These are phyloP conservation scores for Colistium nudipinnis DNA, from an alignment of 2,113 vertebrate genomes.

Conservation along the genomic window DNA sequence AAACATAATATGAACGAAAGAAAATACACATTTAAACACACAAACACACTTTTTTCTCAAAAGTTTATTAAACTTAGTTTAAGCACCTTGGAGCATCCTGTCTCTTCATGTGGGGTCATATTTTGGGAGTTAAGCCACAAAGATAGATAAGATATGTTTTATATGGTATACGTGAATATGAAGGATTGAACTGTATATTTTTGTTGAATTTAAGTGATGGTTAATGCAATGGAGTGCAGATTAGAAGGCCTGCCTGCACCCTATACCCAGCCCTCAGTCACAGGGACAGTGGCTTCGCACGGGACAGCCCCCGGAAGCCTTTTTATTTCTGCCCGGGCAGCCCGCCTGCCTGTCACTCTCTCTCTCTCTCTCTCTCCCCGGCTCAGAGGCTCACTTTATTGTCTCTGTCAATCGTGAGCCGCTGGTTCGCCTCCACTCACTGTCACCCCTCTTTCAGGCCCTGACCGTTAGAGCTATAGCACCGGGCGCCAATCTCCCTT, in stretches of 20 bases:
- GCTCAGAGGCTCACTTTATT: conserved; percentile 86
- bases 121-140: no score
- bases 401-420: conserved; percentile 94
- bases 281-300: conserved; percentile 50
- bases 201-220: background rate
- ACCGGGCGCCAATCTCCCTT: conserved; percentile 89
- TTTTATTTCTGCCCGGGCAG: background rate
- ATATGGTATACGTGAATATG: no score
- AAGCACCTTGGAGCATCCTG: no score
- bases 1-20: no score
- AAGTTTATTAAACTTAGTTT: no score
- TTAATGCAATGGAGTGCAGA: no score
- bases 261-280: background rate
- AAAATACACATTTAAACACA: no score
- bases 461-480: conserved; percentile 91
- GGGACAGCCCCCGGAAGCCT: conserved; percentile 73
- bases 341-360: conserved; percentile 60
- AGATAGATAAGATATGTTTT: no score
- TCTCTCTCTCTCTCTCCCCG: conserved; percentile 63
- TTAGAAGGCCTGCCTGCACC: background rate
- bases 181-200: no score
- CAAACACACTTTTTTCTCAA: no score
- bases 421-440: conserved; percentile 91
- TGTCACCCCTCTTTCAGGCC: conserved; percentile 93
- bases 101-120: no score